Conservation (phyloP, 2,797 vertebrate genomes). For the Eutrigla gurnardus region DNA sequence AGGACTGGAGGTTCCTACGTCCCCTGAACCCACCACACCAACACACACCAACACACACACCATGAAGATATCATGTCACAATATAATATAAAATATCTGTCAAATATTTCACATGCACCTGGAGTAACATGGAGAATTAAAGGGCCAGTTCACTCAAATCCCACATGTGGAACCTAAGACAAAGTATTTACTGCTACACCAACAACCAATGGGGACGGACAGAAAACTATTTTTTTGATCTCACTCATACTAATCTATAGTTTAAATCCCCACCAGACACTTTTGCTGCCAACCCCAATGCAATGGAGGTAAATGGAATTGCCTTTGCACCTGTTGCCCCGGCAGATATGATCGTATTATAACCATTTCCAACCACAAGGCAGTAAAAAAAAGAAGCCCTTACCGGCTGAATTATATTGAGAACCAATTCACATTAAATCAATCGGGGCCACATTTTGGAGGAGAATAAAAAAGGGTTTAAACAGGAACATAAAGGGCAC, state of each 20-base stretch:
- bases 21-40: slow-evolving; percentile 4
- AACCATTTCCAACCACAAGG: neutral
- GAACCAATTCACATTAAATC: neutral
- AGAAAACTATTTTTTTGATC: neutral
- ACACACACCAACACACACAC: no score
- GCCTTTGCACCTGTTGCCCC: neutral
- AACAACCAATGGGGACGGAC: neutral
- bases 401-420: neutral
- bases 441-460: neutral
- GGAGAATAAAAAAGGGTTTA: neutral
- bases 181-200: neutral
- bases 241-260: no score
- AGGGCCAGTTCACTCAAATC: neutral
- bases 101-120: neutral
- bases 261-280: no score
- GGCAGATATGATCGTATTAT: neutral
- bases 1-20: slow-evolving; percentile 4
- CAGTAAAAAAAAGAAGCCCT: neutral
- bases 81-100: no score
- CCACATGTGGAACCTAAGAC: neutral
- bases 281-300: no score
- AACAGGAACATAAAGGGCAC: neutral
- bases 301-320: no score
- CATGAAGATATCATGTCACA: no score
- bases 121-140: neutral